Percentiles rank a stretch among this genome's conserved stretches.
Conservation (phyloP, 2,888 invertebrate genomes). For the Thymelicus acteon region DNA sequence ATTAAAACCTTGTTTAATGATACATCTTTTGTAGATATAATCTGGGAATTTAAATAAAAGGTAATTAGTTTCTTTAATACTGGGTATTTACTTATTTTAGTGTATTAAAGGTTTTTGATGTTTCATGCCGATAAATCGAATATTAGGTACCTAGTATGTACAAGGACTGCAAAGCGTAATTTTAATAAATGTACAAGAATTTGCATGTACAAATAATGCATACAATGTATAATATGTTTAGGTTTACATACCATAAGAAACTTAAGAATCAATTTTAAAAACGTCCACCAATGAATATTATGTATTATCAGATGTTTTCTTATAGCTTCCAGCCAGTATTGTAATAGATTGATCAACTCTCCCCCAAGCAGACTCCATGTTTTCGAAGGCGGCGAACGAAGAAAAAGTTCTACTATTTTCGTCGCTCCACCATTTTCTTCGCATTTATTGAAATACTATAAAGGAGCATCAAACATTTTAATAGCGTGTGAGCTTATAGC, state of each 20-base stretch:
- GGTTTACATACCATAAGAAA: constrained; percentile 59
- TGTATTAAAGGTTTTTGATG: too few relatives aligned
- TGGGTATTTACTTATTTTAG: too few relatives aligned
- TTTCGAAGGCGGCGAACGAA: constrained; percentile 60
- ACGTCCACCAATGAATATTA: constrained; percentile 65
- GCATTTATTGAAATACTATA: constrained; percentile 69
- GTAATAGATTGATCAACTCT: constrained; percentile 59
- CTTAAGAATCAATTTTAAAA: constrained; percentile 57
- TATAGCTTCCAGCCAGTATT: constrained; percentile 69
- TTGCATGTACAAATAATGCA: too few relatives aligned
- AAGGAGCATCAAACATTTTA: constrained; percentile 4
- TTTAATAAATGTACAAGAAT: too few relatives aligned
- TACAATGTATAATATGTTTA: too few relatives aligned
- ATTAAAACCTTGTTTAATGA: constrained; percentile 56
- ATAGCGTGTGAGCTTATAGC: background rate
- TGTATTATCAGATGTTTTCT: constrained; percentile 61
- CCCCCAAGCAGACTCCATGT: constrained; percentile 64
- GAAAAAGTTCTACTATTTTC: constrained; percentile 57
- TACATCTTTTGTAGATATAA: constrained; percentile 56
- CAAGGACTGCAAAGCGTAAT: too few relatives aligned
- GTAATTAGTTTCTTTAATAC: too few relatives aligned
- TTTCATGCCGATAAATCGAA: too few relatives aligned
- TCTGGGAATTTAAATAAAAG: constrained; percentile 46
- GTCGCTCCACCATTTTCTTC: constrained; percentile 65
- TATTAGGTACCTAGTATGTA: too few relatives aligned